A percentile compares a stretch with the other conserved stretches of the same genome.
These are phyloP conservation scores for Argyrosomus japonicus DNA, from an alignment of 2,113 vertebrate species.

Conservation along the genomic window DNA sequence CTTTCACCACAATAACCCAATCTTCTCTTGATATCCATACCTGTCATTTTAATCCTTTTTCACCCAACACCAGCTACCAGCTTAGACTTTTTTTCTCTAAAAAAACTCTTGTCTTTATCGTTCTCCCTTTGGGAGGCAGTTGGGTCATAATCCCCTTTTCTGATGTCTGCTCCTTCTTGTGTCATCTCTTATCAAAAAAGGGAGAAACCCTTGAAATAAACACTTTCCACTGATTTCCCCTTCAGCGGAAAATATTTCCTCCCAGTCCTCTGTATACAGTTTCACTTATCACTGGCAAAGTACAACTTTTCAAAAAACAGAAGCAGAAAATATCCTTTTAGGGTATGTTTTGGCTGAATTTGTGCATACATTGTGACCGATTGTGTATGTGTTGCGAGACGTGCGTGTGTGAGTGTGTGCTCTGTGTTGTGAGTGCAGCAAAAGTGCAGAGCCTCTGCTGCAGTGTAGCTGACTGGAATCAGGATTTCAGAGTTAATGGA, in stretches of 20 bases:
- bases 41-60: slow-evolving; percentile 53
- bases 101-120: slow-evolving; percentile 38
- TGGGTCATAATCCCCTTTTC: slow-evolving; percentile 61
- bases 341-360: slow-evolving; percentile 53
- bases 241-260: slow-evolving; percentile 46
- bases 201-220: slow-evolving; percentile 66
- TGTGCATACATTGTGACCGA: slow-evolving; percentile 31
- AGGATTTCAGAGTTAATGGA: slow-evolving; percentile 78
- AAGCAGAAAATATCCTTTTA: slow-evolving; percentile 59
- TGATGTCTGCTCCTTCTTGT: slow-evolving; percentile 57
- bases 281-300: slow-evolving; percentile 54
- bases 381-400: slow-evolving; percentile 6
- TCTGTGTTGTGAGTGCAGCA: slow-evolving; percentile 1
- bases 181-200: slow-evolving; percentile 60
- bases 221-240: slow-evolving; percentile 54
- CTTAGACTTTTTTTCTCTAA: neutral
- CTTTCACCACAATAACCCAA: slow-evolving; percentile 19
- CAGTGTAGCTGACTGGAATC: slow-evolving; percentile 64
- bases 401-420: neutral
- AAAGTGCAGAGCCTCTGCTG: slow-evolving; percentile 40
- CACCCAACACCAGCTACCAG: slow-evolving; percentile 21
- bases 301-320: slow-evolving; percentile 41
- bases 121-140: slow-evolving; percentile 46
- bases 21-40: slow-evolving; percentile 47
- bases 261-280: slow-evolving; percentile 35